phyloP scores from a whole-genome alignment of 2,888 invertebrate species.

The Parasteatoda lunata region DNA sequence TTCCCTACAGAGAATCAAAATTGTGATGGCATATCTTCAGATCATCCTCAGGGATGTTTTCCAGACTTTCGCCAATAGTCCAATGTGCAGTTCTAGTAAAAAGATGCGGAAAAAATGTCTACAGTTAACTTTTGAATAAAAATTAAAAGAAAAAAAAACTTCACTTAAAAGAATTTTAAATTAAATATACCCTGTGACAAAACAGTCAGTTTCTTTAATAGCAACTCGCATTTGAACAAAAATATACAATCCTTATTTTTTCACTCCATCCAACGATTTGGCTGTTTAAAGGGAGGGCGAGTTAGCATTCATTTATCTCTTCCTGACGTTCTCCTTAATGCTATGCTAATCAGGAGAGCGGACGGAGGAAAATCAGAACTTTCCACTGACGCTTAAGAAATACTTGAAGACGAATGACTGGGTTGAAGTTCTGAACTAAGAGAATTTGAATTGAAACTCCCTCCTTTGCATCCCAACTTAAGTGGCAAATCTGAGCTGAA shows the following conservation, averaged over 20 bases:
- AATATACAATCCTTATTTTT: constrained; percentile 19
- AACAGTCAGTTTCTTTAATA: no score
- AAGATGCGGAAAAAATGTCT: no score
- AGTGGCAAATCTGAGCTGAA: no score
- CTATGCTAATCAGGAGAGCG: constrained; percentile 49
- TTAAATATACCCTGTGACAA: no score
- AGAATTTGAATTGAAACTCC: constrained; percentile 9
- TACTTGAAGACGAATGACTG: constrained; percentile 39
- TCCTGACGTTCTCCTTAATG: constrained; percentile 44
- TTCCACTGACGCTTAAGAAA: constrained; percentile 46
- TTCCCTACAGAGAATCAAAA: no score
- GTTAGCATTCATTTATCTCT: constrained; percentile 44
- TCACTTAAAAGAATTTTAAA: no score
- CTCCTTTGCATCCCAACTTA: not conserved
- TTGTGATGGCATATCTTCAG: no score
- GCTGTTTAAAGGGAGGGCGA: constrained; percentile 11
- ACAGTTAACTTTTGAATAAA: no score
- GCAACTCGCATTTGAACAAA: constrained; percentile 2
- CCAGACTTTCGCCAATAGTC: no score
- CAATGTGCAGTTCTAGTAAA: no score
- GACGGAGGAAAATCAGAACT: constrained; percentile 18
- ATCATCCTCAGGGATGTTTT: no score
- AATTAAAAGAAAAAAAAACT: no score
- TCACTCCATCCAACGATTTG: not conserved
- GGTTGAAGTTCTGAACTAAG: not conserved